These are phyloP conservation scores for Bolinopsis microptera DNA, from an alignment of 37 sponge, comb jelly and placozoan genomes.

Conservation along the genomic window DNA sequence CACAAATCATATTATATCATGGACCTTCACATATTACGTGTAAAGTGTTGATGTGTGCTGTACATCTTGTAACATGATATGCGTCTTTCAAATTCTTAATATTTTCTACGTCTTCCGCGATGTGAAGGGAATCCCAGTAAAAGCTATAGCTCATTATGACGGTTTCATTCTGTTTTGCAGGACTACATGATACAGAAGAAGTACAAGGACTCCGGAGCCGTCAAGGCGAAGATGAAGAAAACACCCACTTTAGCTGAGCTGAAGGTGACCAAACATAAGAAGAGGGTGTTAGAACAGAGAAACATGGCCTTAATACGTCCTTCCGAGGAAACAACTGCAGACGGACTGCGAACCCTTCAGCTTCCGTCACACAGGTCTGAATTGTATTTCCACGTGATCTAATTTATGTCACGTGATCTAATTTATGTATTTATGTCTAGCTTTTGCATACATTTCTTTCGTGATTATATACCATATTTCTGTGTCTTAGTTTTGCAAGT, in stretches of 20 bases:
- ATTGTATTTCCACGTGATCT: too few species aligned
- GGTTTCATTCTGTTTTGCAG: not conserved
- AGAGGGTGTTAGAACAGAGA: not conserved
- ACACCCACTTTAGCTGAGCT: constrained; percentile 21
- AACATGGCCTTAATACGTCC: not conserved
- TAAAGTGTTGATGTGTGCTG: not conserved
- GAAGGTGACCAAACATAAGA: constrained; percentile 1
- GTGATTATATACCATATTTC: too few species aligned
- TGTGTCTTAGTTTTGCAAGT: too few species aligned
- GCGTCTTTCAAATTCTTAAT: not conserved
- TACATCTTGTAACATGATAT: not conserved
- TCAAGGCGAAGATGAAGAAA: constrained; percentile 31
- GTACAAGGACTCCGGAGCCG: not conserved
- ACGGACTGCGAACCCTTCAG: too few species aligned
- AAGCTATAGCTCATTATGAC: not conserved
- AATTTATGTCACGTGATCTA: too few species aligned
- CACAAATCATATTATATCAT: not conserved
- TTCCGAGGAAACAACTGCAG: too few species aligned
- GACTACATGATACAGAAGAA: constrained; percentile 34
- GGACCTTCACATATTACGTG: not conserved
- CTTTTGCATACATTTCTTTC: too few species aligned
- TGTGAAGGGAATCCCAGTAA: not conserved
- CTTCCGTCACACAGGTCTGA: too few species aligned
- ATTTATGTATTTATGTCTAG: too few species aligned
- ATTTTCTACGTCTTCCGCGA: not conserved